These are phyloP conservation scores for Liasis olivaceus DNA, from an alignment of 2,797 vertebrate species.

Conservation along the genomic window DNA sequence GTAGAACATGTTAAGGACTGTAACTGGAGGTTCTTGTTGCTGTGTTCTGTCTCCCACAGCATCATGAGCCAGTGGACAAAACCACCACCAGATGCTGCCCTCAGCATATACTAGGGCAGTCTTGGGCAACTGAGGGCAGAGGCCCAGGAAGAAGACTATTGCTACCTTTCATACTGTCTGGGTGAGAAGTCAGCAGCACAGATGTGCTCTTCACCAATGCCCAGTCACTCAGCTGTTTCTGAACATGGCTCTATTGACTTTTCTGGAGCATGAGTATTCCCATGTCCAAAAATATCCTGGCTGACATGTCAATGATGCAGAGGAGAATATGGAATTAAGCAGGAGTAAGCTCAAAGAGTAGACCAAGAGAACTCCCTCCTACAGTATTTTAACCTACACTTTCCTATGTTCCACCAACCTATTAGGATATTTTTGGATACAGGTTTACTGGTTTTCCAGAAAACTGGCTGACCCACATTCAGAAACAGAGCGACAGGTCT, in stretches of 20 bases:
- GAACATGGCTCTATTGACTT: not conserved
- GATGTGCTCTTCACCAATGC: not conserved
- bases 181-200: not conserved
- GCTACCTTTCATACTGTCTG: not conserved
- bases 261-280: not conserved
- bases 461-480: not conserved
- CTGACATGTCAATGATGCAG: not conserved
- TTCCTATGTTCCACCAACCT: not conserved
- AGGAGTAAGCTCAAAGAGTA: not conserved
- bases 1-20: not conserved
- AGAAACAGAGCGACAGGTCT: not conserved
- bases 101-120: not conserved
- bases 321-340: not conserved
- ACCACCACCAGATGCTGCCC: not conserved
- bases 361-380: not conserved
- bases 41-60: not conserved
- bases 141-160: not conserved
- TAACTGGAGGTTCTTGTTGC: not conserved
- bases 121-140: not conserved
- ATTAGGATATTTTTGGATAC: not conserved
- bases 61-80: not conserved
- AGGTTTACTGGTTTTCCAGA: not conserved
- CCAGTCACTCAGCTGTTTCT: not conserved
- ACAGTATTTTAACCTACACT: not conserved
- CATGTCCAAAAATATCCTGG: not conserved